A percentile compares a stretch with the other conserved stretches of the same genome.
Conservation (phyloP, 2,797 vertebrate genomes). For the Pseudochaenichthys georgianus region DNA sequence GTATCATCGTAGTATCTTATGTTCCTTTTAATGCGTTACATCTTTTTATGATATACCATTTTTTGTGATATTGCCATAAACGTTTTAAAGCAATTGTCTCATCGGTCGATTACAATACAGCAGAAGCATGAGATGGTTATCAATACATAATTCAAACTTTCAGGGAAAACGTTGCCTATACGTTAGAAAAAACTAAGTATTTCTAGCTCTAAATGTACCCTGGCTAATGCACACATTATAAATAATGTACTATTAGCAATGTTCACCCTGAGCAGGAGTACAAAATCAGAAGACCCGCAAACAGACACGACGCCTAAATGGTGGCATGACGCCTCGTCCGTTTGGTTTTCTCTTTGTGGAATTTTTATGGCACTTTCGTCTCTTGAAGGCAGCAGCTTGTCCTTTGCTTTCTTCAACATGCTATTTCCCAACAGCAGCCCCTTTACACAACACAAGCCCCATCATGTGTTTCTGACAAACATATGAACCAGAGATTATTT, state of each 20-base stretch:
- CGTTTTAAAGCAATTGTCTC: background rate
- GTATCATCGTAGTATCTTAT: background rate
- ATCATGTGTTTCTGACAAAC: slow-evolving; percentile 86
- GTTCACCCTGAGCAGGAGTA: background rate
- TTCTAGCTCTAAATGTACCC: background rate
- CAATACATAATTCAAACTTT: background rate
- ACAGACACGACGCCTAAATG: slow-evolving; percentile 11
- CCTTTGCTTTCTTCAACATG: slow-evolving; percentile 54
- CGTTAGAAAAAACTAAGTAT: background rate
- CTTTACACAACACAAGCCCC: slow-evolving; percentile 76
- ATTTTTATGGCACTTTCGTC: slow-evolving; percentile 79
- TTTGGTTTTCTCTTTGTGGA: slow-evolving; percentile 71
- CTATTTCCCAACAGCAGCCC: slow-evolving; percentile 27
- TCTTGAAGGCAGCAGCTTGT: slow-evolving; percentile 55
- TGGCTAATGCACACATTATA: background rate
- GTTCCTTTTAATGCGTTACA: background rate
- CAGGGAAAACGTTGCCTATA: background rate
- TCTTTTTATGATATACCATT: background rate
- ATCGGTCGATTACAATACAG: background rate
- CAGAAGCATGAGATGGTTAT: too few relatives aligned
- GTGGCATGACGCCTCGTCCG: slow-evolving; percentile 27
- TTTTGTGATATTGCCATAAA: background rate
- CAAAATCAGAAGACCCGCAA: slow-evolving; percentile 1
- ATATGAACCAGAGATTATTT: slow-evolving; percentile 83
- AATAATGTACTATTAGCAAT: background rate